Base-by-base conservation (phyloP, 1,140 invertebrate genomes). In the Colletes gigas region DNA sequence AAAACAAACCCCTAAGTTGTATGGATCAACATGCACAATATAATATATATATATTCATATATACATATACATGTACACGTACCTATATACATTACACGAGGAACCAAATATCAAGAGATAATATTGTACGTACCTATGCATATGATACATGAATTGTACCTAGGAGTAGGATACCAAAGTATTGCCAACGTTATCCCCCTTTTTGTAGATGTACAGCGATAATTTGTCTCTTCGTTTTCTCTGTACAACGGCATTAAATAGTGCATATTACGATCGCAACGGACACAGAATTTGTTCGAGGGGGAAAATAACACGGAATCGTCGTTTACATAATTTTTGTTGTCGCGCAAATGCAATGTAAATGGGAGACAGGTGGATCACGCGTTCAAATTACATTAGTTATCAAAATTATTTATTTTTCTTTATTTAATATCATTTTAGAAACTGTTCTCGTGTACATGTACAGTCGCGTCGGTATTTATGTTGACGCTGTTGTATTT, bases 41-140 rank as follows among this genome's bases (percentile, higher is more conserved):
- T 78, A 68, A 73, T 75, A 83, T 80, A 65, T 19, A 50, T 62
- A 78, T 83, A 59, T 57, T 55, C 52, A 47, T 55, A 68, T 69
- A 59, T 69, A 57, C 12, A 81, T 21, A 63, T 66, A 70, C 57
- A 71, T 44, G 50, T 69, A 75, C 52, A 74, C n/a, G 52, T 69
- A 77, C 10, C 19, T 74, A 79, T 60, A 79, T 66, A 66, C 59
- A 70, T 67, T 67, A 85, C 68, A 72, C 68, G 54, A 77, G 68
- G 83, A 88, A 88, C 76, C 77, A 84, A 86, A 39, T 84, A 84
- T 81, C 62, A 60, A 78, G 44, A 80, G 65, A 78, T 59, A 81
- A 65, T 41, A 65, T 76, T 65, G 57, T 72, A 62, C 66, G 19
- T 80, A 85, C 41, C 30, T 72, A 79, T n/a, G 30, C 41, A 75